These are phyloP conservation scores for Meloidogyne floridensis DNA, from an alignment of 1,140 invertebrate genomes.

Conservation along the genomic window DNA sequence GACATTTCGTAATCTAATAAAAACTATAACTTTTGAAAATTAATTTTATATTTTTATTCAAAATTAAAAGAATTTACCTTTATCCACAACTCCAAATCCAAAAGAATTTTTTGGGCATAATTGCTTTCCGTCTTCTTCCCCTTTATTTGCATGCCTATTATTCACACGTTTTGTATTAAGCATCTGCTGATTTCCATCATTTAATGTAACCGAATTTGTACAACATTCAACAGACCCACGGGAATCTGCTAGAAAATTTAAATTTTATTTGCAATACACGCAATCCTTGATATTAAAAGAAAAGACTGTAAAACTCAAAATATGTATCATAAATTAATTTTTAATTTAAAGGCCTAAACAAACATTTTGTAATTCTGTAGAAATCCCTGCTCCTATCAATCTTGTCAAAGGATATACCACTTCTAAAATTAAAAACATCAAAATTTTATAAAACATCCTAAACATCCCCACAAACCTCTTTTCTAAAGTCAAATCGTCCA, in stretches of 20 bases:
- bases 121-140: not conserved
- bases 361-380: slow-evolving; percentile 28
- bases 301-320: too few relatives aligned
- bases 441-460: too few relatives aligned
- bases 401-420: not conserved
- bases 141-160: slow-evolving; percentile 3
- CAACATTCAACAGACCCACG: slow-evolving; percentile 15
- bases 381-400: not conserved
- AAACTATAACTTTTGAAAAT: too few relatives aligned
- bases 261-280: too few relatives aligned
- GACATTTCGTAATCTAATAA: too few relatives aligned
- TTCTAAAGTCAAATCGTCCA: not conserved
- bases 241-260: slow-evolving; percentile 17
- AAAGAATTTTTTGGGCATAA: not conserved
- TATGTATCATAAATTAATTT: too few relatives aligned
- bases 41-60: too few relatives aligned
- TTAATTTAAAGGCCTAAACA: too few relatives aligned
- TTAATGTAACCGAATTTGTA: not conserved
- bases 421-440: not conserved
- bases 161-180: not conserved
- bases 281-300: too few relatives aligned
- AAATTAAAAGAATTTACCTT: too few relatives aligned
- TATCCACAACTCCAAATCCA: not conserved
- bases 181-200: not conserved
- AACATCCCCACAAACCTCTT: not conserved